Conservation (phyloP, 2,797 vertebrate species). For the Diplodus puntazzo region DNA sequence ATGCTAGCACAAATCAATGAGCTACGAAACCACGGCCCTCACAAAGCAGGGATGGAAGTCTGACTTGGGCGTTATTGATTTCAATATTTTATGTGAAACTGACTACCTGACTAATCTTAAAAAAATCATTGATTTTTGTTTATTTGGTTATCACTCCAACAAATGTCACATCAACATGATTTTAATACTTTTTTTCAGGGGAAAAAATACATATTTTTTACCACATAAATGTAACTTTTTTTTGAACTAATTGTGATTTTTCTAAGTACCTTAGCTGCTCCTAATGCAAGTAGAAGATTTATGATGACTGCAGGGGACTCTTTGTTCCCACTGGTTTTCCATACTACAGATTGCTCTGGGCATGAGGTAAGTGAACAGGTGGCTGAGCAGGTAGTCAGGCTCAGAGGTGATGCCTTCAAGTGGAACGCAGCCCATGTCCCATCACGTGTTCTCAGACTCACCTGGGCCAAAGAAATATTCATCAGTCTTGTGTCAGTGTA, state of each 20-base stretch:
- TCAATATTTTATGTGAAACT: conserved; percentile 42
- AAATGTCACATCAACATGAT: too few relatives aligned
- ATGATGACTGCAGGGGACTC: background rate
- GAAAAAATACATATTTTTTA: too few relatives aligned
- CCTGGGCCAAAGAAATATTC: background rate
- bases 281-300: background rate
- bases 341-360: background rate
- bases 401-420: background rate
- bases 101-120: background rate
- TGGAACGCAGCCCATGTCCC: conserved; percentile 14
- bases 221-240: background rate
- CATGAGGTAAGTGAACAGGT: conserved; percentile 24
- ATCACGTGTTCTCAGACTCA: conserved; percentile 2
- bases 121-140: too few relatives aligned
- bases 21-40: conserved; percentile 37
- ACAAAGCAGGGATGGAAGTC: conserved; percentile 39
- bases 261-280: background rate
- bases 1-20: conserved; percentile 54
- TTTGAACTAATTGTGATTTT: background rate
- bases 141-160: too few relatives aligned
- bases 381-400: conserved; percentile 24
- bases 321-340: conserved; percentile 10
- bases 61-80: conserved; percentile 51
- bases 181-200: too few relatives aligned
- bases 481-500: background rate